Evolutionary conservation across 2,113 vertebrate genomes (phyloP), one percentile per base, ranked within the genome.

Genomic region (Notarius quadriscutis): DNA sequence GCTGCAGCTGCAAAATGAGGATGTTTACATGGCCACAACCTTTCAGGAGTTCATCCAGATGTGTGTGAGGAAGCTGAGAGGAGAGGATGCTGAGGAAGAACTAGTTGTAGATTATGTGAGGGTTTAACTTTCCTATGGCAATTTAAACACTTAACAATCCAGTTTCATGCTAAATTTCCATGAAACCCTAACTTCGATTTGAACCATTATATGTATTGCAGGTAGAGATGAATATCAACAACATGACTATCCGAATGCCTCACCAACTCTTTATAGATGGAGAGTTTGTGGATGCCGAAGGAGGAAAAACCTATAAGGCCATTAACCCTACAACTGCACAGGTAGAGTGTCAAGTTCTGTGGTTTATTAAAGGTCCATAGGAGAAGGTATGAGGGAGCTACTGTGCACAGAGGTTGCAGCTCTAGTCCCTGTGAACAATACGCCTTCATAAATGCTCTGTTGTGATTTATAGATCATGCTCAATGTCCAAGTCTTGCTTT

Each of bases 21-120:
- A 97, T 0, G 93, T 97, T 14, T 97, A 97, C 93, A 96, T 97
- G 96, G 96, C 96, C 12, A 95, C 96, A 83, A 95, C 93, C n/a
- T 97, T 97, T 86, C 92, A 94, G 86, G 96, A 96, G 71, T 97
- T 97, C 92, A 93, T 97, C 85, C 97, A 97, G 91, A 95, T 95
- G 92, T 93, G 97, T 7, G 96, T 97, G 83, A 93, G 95, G 83
- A 97, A 95, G 92, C 93, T 97, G 20, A 89, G 96, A 79, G 97
- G 96, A 5, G 96, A 96, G 58, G 94, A 95, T 0, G 89, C 87
- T 0, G 94, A 95, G 20, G 88, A 93, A 63, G 93, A 96, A 83
- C 91, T 95, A 10, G 51, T 89, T 1, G 94, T 97, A 0, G 94
- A 97, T 91, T 96, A 96, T 7, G 97, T 97, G 51, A 85, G 95